A percentile compares a stretch with the other conserved stretches of the same genome.
phyloP scores from a whole-genome alignment of 30 jellyfish, hydroid and myxozoan genomes.

The Chrysaora quinquecirrha region DNA sequence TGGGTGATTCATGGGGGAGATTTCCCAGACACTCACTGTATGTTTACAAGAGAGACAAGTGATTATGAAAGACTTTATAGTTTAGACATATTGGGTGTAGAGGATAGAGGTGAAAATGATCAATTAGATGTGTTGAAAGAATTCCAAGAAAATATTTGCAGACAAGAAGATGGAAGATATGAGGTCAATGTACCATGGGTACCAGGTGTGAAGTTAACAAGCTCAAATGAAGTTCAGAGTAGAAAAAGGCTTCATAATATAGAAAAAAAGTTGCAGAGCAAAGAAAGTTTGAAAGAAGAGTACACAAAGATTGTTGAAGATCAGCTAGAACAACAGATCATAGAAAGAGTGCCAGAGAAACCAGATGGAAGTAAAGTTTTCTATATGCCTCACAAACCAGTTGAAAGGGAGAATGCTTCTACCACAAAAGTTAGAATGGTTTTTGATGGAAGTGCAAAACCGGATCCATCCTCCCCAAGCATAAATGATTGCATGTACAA shows the following conservation, averaged over 20 bases:
- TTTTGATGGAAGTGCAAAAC: conserved; percentile 40
- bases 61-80: conserved; percentile 51
- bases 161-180: conserved; percentile 44
- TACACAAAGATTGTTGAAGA: conserved; percentile 4
- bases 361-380: conserved; percentile 33
- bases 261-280: not conserved
- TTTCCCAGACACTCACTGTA: not conserved
- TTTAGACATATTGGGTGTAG: conserved; percentile 21
- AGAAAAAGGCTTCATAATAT: conserved; percentile 8
- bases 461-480: not conserved
- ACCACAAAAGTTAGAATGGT: conserved; percentile 51
- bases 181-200: conserved; percentile 29
- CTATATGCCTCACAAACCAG: conserved; percentile 57
- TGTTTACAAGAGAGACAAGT: conserved; percentile 7
- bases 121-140: conserved; percentile 18
- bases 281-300: not conserved
- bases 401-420: conserved; percentile 45
- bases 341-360: conserved; percentile 36
- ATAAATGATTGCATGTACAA: conserved; percentile 37
- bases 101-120: conserved; percentile 45
- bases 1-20: conserved; percentile 62
- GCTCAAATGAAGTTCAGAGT: conserved; percentile 37
- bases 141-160: conserved; percentile 7
- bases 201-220: conserved; percentile 6
- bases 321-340: conserved; percentile 17